phyloP scores from a whole-genome alignment of 2,888 invertebrate genomes.

The Dolichopus griseipennis region DNA sequence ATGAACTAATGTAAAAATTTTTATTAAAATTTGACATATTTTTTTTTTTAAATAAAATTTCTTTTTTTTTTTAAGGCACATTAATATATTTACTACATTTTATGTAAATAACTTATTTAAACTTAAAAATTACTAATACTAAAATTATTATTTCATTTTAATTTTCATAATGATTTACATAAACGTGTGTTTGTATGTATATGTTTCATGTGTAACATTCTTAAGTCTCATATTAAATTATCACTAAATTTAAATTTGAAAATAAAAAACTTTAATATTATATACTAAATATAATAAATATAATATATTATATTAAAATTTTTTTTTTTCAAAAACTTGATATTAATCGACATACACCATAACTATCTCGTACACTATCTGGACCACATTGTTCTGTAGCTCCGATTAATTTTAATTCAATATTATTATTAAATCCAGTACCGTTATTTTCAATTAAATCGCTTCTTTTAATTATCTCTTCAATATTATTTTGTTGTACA shows the following conservation, averaged over 20 bases:
- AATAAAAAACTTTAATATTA: background rate
- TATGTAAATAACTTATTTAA: background rate
- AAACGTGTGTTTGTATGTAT: too few relatives aligned
- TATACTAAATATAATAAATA: background rate
- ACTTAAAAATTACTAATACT: background rate
- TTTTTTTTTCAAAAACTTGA: constrained; percentile 32
- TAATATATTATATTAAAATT: background rate
- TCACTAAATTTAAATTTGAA: background rate
- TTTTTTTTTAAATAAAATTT: too few relatives aligned
- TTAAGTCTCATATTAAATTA: background rate
- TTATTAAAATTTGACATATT: too few relatives aligned
- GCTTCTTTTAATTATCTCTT: background rate
- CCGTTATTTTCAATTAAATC: constrained; percentile 15
- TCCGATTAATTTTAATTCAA: constrained; percentile 50
- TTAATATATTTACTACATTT: too few relatives aligned
- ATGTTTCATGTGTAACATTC: too few relatives aligned
- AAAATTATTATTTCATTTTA: background rate
- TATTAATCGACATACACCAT: constrained; percentile 51
- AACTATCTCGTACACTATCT: constrained; percentile 57
- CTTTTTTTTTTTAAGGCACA: too few relatives aligned
- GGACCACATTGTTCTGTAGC: constrained; percentile 68
- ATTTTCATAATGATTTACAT: too few relatives aligned
- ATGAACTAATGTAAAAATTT: too few relatives aligned
- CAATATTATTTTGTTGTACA: background rate
- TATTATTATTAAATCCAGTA: constrained; percentile 12